Base-by-base conservation (phyloP, 2,888 invertebrate species). In the Clepsis dumicolana region DNA sequence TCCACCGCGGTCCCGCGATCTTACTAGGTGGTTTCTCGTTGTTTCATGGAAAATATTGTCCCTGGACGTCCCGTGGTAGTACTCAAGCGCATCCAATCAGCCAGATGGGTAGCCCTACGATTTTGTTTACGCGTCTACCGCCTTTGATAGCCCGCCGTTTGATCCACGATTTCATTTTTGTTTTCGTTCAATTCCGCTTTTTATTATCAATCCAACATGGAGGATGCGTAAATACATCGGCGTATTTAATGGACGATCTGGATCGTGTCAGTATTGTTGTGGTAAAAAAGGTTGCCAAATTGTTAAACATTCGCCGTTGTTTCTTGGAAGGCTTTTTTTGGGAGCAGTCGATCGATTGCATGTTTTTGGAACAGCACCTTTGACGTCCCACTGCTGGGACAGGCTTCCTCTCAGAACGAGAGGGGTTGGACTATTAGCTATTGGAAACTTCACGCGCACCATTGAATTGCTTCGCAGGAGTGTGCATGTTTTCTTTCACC, bases 131-230 rank as follows among this genome's bases (percentile, higher is more conserved):
- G 60, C 59, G 44, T 48, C 69, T 53, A 68, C 4, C 65, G 74
- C 74, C 80, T 83, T 84, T 82, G 83, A 80, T 80, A 71, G 75
- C 70, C 75, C 75, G 63, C 73, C 77, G 76, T 82, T 84, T 84
- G 81, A 82, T 81, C 79, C 66, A 70, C 67, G 52, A 62, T 67
- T 68, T 72, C 71, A 71, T 75, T 76, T 73, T 72, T 72, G 74
- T 73, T 68, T 71, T 72, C 73, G 71, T 67, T 72, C 69, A 64
- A 68, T 69, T 67, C 70, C 71, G 72, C 71, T 73, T 73, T 60
- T 73, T 72, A 73, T 75, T 78, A 77, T 76, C 69, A 65, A 67
- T 68, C 68, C 64, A 68, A 68, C 68, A 68, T 64, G 68, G 68
- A 68, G 68, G 68, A 68, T 64, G 57, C 64, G 52, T 68, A 68